phyloP scores from a whole-genome alignment of 1,140 invertebrate species.

The Rhagoletis zephyria region DNA sequence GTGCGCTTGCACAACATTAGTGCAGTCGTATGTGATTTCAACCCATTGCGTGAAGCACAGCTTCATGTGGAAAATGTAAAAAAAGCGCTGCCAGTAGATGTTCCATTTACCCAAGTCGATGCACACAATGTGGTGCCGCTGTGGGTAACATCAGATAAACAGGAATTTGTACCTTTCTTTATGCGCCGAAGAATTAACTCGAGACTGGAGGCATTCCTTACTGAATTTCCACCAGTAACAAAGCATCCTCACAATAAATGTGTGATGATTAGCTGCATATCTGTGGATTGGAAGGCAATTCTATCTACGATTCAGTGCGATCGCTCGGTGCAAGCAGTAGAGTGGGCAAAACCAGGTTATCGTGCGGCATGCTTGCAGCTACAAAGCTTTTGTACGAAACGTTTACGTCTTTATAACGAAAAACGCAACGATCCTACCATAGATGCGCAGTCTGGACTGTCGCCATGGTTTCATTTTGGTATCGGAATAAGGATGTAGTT shows the following conservation, averaged over 20 bases:
- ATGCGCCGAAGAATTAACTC: conserved; percentile 90
- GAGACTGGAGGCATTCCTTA: conserved; percentile 83
- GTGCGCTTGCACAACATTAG: conserved; percentile 83
- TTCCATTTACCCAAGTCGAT: conserved; percentile 89
- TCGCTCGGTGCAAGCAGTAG: conserved; percentile 80
- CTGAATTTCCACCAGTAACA: conserved; percentile 86
- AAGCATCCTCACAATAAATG: conserved; percentile 79
- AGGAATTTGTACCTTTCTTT: conserved; percentile 89
- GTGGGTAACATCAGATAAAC: conserved; percentile 89
- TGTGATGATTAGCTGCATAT: neutral
- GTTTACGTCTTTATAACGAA: conserved; percentile 80
- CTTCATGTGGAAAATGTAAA: conserved; percentile 83
- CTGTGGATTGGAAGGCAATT: conserved; percentile 80
- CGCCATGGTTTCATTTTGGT: conserved; percentile 94
- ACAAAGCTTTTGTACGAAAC: conserved; percentile 81
- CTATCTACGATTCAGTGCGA: conserved; percentile 80
- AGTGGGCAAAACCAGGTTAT: conserved; percentile 85
- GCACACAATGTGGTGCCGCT: conserved; percentile 90
- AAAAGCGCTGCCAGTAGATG: conserved; percentile 79
- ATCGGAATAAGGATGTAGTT: neutral
- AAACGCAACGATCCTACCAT: conserved; percentile 87
- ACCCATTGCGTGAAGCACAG: conserved; percentile 81
- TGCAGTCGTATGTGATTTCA: conserved; percentile 88
- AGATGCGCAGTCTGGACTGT: conserved; percentile 85
- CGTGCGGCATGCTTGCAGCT: conserved; percentile 79